These are phyloP conservation scores for Phyllopteryx taeniolatus DNA, from an alignment of 2,113 vertebrate species.

Conservation along the genomic window DNA sequence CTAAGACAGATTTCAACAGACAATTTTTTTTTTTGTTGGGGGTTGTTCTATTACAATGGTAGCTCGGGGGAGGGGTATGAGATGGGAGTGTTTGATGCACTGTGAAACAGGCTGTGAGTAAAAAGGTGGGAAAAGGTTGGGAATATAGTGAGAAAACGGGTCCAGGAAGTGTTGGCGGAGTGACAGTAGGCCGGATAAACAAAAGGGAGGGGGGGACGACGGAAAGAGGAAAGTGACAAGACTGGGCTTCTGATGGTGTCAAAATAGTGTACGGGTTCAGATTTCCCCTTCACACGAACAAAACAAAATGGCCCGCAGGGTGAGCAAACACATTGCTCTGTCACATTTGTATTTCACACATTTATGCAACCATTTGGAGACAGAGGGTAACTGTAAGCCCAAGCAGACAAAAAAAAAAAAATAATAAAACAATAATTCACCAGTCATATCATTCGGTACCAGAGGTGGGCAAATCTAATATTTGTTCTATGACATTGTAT, in stretches of 20 bases:
- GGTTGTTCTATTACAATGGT: background rate
- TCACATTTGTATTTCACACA: conserved; percentile 13
- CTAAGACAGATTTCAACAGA: background rate
- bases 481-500: background rate
- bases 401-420: background rate
- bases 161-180: conserved; percentile 17
- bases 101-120: conserved; percentile 13
- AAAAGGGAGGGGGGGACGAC: conserved; percentile 19
- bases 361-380: background rate
- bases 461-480: too few species aligned
- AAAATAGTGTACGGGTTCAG: conserved; percentile 2
- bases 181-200: conserved; percentile 20
- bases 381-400: background rate
- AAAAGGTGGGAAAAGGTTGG: conserved; percentile 34
- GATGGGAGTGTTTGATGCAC: conserved; percentile 2
- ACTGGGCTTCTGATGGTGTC: conserved; percentile 24
- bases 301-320: conserved; percentile 4
- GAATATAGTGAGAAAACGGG: conserved; percentile 17
- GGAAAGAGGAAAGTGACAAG: conserved; percentile 33
- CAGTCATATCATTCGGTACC: background rate
- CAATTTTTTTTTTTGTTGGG: background rate
- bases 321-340: background rate
- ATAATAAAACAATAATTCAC: too few species aligned
- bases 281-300: conserved; percentile 12
- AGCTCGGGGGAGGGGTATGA: background rate